Evolutionary conservation across 2,888 invertebrate genomes (phyloP).

Genomic region (Agelastica alni): DNA sequence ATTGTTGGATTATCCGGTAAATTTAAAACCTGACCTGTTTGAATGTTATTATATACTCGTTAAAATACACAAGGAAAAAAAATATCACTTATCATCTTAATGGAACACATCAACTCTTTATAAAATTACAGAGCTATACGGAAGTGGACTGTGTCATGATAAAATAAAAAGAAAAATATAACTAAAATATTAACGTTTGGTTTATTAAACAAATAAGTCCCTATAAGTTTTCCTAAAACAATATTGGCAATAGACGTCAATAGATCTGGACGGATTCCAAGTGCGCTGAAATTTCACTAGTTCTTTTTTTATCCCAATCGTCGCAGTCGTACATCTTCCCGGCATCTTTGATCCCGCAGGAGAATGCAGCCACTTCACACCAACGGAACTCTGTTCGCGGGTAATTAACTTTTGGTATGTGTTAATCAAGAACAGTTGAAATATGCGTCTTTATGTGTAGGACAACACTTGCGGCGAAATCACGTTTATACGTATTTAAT

Average conservation of each 20-base stretch:
- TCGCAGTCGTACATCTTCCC: conserved; percentile 45
- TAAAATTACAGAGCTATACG: no score
- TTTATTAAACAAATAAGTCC: no score
- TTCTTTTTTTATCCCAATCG: conserved; percentile 34
- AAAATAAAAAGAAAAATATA: no score
- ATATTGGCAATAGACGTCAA: conserved; percentile 18
- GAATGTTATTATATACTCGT: no score
- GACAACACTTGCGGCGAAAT: conserved; percentile 17
- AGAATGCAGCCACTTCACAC: conserved; percentile 49
- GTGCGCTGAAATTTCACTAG: conserved; percentile 37
- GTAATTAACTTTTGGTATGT: conserved; percentile 45
- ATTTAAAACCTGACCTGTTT: no score
- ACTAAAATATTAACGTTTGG: no score
- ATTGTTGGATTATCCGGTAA: no score
- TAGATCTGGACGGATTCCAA: conserved; percentile 43
- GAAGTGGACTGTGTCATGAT: no score
- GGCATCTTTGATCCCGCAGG: conserved; percentile 47
- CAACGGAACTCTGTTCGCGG: conserved; percentile 47
- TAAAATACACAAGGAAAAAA: no score
- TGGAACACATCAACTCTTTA: no score
- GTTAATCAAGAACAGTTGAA: conserved; percentile 37
- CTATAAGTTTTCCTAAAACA: no score
- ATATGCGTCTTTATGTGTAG: conserved; percentile 23
- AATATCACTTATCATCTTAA: no score
- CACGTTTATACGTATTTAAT: conserved; percentile 21